Conservation (phyloP, 2,888 invertebrate species). For the Unio pictorum region DNA sequence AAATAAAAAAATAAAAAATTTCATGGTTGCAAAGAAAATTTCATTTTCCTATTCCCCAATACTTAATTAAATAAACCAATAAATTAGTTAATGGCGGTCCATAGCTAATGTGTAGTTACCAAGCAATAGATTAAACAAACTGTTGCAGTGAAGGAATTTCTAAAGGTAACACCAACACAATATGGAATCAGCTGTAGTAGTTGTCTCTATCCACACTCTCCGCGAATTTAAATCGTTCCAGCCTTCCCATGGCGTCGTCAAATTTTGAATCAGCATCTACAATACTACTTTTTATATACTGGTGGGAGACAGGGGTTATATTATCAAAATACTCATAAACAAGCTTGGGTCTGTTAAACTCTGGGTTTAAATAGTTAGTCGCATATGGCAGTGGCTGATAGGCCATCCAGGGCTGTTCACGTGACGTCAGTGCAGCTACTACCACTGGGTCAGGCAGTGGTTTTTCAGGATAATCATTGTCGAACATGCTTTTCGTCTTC, state of each 20-base stretch:
- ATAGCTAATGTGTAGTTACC: no score
- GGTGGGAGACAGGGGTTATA: constrained; percentile 12
- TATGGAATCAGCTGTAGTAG: no score
- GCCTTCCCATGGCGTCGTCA: constrained; percentile 47
- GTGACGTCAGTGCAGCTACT: constrained; percentile 15
- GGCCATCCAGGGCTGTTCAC: constrained; percentile 39
- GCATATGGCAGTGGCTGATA: constrained; percentile 50
- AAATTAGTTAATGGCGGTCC: no score
- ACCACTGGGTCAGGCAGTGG: constrained; percentile 7
- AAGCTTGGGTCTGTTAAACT: constrained; percentile 46
- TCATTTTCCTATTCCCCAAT: no score
- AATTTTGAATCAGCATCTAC: constrained; percentile 47
- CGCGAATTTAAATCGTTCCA: constrained; percentile 19
- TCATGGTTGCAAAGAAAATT: no score
- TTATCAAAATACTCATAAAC: constrained; percentile 29
- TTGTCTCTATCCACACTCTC: no score
- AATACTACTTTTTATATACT: constrained; percentile 23
- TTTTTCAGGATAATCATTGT: constrained; percentile 14
- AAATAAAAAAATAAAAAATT: no score
- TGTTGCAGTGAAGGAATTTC: no score
- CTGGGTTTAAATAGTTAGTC: constrained; percentile 50
- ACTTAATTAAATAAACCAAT: no score
- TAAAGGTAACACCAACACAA: no score
- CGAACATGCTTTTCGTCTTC: constrained; percentile 24
- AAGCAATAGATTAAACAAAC: no score